Conservation (phyloP, 2,888 invertebrate genomes). For the Drosophila tanythrix region DNA sequence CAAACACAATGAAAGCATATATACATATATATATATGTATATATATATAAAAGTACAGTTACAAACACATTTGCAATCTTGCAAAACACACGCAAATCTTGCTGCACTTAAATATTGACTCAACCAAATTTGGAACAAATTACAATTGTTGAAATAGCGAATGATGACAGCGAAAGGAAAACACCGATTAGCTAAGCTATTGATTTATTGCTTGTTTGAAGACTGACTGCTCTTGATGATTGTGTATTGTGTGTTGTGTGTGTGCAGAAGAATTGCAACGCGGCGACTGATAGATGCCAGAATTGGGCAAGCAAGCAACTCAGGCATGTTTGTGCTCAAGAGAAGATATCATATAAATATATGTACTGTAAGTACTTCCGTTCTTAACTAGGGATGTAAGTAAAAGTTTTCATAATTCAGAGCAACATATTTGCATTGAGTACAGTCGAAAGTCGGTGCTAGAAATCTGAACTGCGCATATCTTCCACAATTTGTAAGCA, state of each 20-base stretch:
- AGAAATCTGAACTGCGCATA: no score
- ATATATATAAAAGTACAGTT: background rate
- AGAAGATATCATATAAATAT: background rate
- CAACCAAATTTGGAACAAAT: constrained; percentile 49
- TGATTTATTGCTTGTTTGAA: constrained; percentile 20
- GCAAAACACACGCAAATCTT: constrained; percentile 17
- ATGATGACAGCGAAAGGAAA: constrained; percentile 10
- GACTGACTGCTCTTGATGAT: constrained; percentile 16
- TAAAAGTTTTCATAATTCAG: background rate
- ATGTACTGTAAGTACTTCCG: background rate
- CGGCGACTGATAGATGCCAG: constrained; percentile 50
- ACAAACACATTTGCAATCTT: constrained; percentile 11
- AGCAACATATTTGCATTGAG: background rate
- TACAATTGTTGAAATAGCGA: constrained; percentile 26
- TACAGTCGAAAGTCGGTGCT: no score
- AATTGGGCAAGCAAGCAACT: constrained; percentile 19
- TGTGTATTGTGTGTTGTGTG: constrained; percentile 27
- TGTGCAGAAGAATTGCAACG: constrained; percentile 15
- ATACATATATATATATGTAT: background rate
- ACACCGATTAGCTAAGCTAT: constrained; percentile 33
- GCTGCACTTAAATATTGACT: constrained; percentile 63
- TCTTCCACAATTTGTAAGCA: no score
- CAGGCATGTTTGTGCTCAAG: background rate
- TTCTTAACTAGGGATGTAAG: background rate
- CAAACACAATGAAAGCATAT: constrained; percentile 19